These are phyloP conservation scores for Erithacus rubecula DNA, from an alignment of 2,797 vertebrate genomes.

Conservation along the genomic window DNA sequence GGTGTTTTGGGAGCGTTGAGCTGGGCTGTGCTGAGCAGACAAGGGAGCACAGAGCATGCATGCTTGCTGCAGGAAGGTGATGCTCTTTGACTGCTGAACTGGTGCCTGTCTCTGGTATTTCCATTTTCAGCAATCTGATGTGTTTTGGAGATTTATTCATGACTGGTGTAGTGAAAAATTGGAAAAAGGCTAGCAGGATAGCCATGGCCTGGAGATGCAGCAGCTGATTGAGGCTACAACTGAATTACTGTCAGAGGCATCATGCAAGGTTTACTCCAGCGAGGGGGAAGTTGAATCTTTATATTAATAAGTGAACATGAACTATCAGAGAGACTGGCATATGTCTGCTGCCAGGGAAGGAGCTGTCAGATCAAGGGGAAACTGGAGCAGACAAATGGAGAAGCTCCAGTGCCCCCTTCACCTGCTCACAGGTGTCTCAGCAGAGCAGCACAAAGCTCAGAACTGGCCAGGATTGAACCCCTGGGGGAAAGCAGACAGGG, in stretches of 20 bases:
- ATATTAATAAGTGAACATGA: slow-evolving; percentile 55
- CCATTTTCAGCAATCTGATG: slow-evolving; percentile 72
- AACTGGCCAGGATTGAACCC: fast-evolving
- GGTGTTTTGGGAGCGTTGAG: background rate
- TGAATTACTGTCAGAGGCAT: slow-evolving; percentile 49
- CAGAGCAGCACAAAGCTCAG: background rate
- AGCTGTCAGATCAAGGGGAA: background rate
- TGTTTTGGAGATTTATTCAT: slow-evolving; percentile 73
- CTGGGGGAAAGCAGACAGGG: background rate
- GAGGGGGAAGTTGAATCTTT: slow-evolving; percentile 38
- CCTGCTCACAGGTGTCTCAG: background rate
- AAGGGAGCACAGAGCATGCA: background rate
- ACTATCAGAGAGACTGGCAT: slow-evolving; percentile 46
- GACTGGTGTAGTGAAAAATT: slow-evolving; percentile 74
- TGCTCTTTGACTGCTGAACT: slow-evolving; percentile 51
- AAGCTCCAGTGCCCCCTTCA: slow-evolving; percentile 1
- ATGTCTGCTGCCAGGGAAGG: background rate
- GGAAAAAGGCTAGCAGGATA: slow-evolving; percentile 61
- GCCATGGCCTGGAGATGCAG: slow-evolving; percentile 62
- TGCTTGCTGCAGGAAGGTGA: slow-evolving; percentile 29
- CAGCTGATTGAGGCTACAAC: slow-evolving; percentile 49
- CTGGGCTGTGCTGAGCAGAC: background rate
- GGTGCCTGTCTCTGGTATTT: slow-evolving; percentile 38
- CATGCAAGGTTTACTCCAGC: slow-evolving; percentile 37
- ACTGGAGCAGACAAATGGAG: background rate